phyloP scores from a whole-genome alignment of 1,140 invertebrate genomes.

The Zaprionus ornatus region DNA sequence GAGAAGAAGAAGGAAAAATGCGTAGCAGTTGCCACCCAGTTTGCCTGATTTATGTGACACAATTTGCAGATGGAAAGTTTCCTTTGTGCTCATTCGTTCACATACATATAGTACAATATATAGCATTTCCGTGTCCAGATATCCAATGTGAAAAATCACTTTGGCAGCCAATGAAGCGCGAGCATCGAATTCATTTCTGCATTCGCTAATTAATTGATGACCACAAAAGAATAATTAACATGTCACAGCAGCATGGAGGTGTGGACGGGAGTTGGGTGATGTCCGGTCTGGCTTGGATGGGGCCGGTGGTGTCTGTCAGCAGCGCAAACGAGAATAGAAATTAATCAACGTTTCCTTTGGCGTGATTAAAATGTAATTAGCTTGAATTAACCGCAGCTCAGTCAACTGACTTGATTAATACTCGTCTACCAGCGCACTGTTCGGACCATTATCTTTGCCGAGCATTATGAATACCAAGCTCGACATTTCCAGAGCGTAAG shows the following conservation, averaged over 20 bases:
- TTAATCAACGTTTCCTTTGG: constrained; percentile 58
- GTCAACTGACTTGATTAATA: constrained; percentile 52
- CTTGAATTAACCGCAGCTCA: constrained; percentile 50
- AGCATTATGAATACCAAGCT: constrained; percentile 1
- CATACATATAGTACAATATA: background rate
- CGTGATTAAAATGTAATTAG: constrained; percentile 62
- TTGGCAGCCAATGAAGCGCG: constrained; percentile 51
- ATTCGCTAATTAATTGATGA: constrained; percentile 66
- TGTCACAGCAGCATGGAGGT: constrained; percentile 10
- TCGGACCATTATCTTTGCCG: background rate
- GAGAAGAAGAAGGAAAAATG: background rate
- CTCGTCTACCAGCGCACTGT: background rate
- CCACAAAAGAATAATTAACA: constrained; percentile 40
- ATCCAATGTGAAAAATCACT: constrained; percentile 51
- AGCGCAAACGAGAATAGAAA: constrained; percentile 34
- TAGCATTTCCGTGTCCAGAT: background rate
- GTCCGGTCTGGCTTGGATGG: background rate
- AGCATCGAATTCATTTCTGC: constrained; percentile 42
- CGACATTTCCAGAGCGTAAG: background rate
- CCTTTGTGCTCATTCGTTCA: background rate
- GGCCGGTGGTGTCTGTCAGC: background rate
- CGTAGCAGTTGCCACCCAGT: background rate
- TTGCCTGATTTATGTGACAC: constrained; percentile 36
- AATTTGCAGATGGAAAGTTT: constrained; percentile 12
- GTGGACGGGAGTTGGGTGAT: background rate